Base-by-base conservation (phyloP, 2,797 vertebrate species). In the Oryzias sinensis region DNA sequence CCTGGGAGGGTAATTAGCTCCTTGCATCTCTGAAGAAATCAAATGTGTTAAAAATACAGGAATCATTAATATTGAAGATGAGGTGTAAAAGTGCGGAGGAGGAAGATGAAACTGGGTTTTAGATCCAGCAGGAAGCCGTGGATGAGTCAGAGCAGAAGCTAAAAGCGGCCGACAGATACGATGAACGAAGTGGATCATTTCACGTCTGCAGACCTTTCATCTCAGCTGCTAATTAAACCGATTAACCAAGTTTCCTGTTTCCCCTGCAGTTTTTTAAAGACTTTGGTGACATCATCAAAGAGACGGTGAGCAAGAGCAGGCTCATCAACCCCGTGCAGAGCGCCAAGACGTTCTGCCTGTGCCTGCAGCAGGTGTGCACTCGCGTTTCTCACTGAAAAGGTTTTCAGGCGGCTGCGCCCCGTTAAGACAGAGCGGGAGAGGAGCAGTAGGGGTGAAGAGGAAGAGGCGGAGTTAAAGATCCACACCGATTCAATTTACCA, bases 231-330 rank as follows among this genome's bases (percentile, higher is more conserved):
- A 53, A 62, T 66, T 62, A 49, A 53, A 57, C 5, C 14, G 20
- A 56, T 51, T 58, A 13, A 50, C 42, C 1, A 48, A 47, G 46
- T 45, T 22, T 14, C 43, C 29, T 5, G 7, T 43, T 14, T 47
- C 53, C 16, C 49, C 48, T 75, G 4, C 74, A 97, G 96, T 94
- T 87, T 72, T 94, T 93, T 62, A 86, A 68, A 40, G 93, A 95
- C 77, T 98, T 93, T 14, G 96, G 96, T 16, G 95, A 98, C 81
- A 94, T 98, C 79, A 96, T 98, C 69, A 97, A 95, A 77, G 94
- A 95, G 68, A 94, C 88, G 0, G 52, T 98, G 69, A 94, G 80
- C 64, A 92, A 88, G 75, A 83, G 77, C 43, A 94, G 92, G 60
- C 88, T 86, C 56, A 93, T 95, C 47, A 90, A 77, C 83, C 89